Base-by-base conservation (phyloP, 2,113 vertebrate species). In the Oncorhynchus kisutch region DNA sequence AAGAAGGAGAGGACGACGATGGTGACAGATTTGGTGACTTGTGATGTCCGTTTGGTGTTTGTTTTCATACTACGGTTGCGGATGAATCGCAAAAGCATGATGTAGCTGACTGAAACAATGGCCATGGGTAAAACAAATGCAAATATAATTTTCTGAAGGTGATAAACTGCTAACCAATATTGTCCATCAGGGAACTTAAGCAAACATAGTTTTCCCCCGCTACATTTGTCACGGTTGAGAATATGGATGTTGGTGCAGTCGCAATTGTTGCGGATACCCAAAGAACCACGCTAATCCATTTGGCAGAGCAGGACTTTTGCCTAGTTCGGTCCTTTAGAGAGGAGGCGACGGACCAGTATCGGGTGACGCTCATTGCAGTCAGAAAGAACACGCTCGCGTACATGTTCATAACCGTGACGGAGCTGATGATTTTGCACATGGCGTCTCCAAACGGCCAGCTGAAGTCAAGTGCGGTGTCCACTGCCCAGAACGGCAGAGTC, bases 311-410 rank as follows among this genome's bases (percentile, higher is more conserved):
- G 0, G 75, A 67, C n/a, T 49, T 77, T 0, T 3, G 83, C 74
- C 54, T 60, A 0, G 75, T 71, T 2, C 87, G 76, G 80, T 85
- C 87, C 27, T 89, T 89, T 22, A 92, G 85, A 0, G 91, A 86
- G 0, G 90, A 90, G 3, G 84, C 91, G 12, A 93, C 76, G 0
- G 90, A 87, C 75, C 92, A 87, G 92, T 92, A 94, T 54, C 92
- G 91, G 5, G 91, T 92, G 49, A 94, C 84, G 11, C 93, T 93
- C 94, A 91, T 91, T 16, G 92, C 90, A 0, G 93, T 87, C 71
- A 94, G 92, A 14, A 93, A 92, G 74, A 94, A 94, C 22, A 91
- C 91, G 75, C 93, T 91, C 76, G 92, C 92, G 81, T 91, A 93
- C 92, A 90, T 91, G 88, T 92, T 93, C 89, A 95, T 91, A 64